Conservation (phyloP, 1,140 invertebrate genomes). For the Lepeophtheirus salmonis region DNA sequence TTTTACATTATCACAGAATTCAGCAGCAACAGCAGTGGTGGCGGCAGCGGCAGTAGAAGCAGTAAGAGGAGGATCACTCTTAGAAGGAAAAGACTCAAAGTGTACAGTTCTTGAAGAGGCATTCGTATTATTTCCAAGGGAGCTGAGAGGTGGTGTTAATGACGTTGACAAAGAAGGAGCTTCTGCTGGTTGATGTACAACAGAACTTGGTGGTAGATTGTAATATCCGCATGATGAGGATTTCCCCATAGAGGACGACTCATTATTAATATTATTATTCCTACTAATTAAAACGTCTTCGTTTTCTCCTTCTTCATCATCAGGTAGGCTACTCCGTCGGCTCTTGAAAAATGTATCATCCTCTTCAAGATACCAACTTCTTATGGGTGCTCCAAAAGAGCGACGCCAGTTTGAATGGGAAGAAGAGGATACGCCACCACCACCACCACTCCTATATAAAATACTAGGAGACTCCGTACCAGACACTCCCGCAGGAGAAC, state of each 20-base stretch:
- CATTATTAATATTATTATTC: too few species aligned
- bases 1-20: background rate
- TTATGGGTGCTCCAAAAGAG: background rate
- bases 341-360: background rate
- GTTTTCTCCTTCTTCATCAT: background rate
- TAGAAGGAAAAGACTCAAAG: too few species aligned
- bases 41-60: background rate
- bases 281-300: too few species aligned
- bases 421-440: too few species aligned
- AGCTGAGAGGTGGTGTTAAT: too few species aligned
- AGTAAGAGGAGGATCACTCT: background rate
- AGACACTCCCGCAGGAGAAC: background rate
- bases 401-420: background rate
- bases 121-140: background rate
- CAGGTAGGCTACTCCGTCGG: background rate
- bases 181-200: too few species aligned
- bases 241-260: too few species aligned
- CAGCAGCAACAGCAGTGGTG: background rate
- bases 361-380: background rate
- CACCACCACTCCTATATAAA: too few species aligned
- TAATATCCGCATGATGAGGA: background rate
- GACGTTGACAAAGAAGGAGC: too few species aligned
- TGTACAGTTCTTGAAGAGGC: background rate
- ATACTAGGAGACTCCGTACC: background rate
- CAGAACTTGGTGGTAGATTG: background rate